These are phyloP conservation scores for Coptodon rendalli DNA, from an alignment of 2,113 vertebrate genomes.

Conservation along the genomic window DNA sequence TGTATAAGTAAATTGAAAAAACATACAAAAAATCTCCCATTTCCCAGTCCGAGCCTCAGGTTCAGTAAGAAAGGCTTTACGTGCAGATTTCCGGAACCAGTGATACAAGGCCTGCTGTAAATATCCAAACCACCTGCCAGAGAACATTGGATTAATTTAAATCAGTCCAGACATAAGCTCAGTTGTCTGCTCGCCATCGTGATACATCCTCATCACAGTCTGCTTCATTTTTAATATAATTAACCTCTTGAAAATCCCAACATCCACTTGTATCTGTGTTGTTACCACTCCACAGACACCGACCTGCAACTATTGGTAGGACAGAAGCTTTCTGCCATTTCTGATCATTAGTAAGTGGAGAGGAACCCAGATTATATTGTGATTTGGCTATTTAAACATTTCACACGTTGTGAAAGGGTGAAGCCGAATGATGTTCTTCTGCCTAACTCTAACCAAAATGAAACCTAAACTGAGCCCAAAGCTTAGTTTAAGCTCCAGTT, in stretches of 20 bases:
- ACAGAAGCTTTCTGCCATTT: not conserved
- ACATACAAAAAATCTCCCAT: not conserved
- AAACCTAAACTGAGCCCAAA: not conserved
- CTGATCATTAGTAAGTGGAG: not conserved
- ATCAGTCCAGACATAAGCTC: not conserved
- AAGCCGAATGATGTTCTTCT: not conserved
- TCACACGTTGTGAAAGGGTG: not conserved
- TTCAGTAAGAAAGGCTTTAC: not conserved
- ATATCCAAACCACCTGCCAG: conserved; percentile 6
- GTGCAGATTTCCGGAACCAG: not conserved
- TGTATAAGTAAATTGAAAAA: not conserved
- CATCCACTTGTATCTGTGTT: not conserved
- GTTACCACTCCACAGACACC: not conserved
- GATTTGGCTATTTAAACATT: not conserved
- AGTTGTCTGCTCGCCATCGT: not conserved
- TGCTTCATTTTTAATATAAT: not conserved
- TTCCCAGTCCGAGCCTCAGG: not conserved
- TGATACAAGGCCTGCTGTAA: not conserved
- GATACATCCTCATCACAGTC: not conserved
- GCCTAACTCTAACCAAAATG: not conserved
- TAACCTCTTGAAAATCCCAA: not conserved
- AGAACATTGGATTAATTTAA: not conserved
- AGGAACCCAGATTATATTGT: not conserved
- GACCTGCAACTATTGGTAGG: not conserved
- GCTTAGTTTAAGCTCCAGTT: not conserved